phyloP scores from a whole-genome alignment of 2,888 invertebrate species.

The Pinctada fucata region DNA sequence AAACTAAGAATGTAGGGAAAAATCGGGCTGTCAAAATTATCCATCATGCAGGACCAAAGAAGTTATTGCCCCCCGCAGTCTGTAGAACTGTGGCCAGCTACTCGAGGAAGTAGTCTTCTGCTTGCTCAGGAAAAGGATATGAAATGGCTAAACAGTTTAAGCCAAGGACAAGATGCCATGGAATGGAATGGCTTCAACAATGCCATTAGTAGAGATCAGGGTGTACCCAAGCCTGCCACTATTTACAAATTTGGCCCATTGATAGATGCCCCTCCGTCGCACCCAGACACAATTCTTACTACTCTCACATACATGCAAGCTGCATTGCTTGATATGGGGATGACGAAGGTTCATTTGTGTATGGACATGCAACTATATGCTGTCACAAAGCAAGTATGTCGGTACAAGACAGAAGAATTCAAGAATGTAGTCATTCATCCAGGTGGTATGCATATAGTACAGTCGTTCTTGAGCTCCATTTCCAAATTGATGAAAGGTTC shows the following conservation, averaged over 20 bases:
- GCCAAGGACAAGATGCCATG: conserved; percentile 13
- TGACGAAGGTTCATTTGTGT: conserved; percentile 18
- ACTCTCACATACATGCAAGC: conserved; percentile 21
- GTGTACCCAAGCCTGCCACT: conserved; percentile 18
- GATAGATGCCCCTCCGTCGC: conserved; percentile 27
- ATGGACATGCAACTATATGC: conserved; percentile 27
- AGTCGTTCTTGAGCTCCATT: conserved; percentile 9
- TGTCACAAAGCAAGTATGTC: conserved; percentile 20
- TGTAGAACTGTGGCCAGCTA: not conserved
- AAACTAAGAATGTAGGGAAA: conserved; percentile 6
- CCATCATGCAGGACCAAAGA: conserved; percentile 11
- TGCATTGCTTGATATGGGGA: conserved; percentile 19
- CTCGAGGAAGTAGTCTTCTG: conserved; percentile 1
- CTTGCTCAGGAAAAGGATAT: not conserved
- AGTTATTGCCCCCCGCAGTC: not conserved
- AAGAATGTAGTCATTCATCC: conserved; percentile 21
- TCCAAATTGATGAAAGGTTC: conserved; percentile 22
- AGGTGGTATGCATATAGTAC: conserved; percentile 20
- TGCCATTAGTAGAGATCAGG: conserved; percentile 5
- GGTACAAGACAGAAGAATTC: conserved; percentile 20
- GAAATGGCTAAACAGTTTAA: conserved; percentile 19
- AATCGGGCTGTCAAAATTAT: conserved; percentile 21
- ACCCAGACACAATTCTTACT: conserved; percentile 27
- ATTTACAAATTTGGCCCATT: conserved; percentile 23
- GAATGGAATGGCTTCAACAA: conserved; percentile 30